Base-by-base conservation (phyloP, 2,888 invertebrate genomes). In the Leptogaster cylindrica region DNA sequence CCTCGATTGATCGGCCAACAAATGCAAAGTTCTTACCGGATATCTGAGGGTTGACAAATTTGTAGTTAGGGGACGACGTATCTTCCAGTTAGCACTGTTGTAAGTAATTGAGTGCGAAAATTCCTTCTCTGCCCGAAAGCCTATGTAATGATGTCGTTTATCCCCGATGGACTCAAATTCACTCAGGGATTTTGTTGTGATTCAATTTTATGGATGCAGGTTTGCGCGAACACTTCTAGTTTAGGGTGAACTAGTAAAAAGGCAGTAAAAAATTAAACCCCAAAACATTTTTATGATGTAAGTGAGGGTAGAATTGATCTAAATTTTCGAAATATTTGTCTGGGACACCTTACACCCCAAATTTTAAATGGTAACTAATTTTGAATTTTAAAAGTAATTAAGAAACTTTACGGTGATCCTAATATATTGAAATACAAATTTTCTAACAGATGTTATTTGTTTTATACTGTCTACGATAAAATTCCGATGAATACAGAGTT, bases 51-150 rank as follows among this genome's bases (percentile, higher is more conserved):
- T 28, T 52, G 52, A 28, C 52, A 52, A 18, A 31, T 52, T 52
- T 33, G 12, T 18, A 16, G 31, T 27, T 10, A 52, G 31, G 31
- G 52, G 52, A 52, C 31, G 18, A 1, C 52, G 18, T 20, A 52
- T 75, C 77, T 76, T 76, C 75, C 73, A 75, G 75, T 75, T 75
- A 75, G 73, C 75, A 73, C 75, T 78, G 79, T 79, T 79, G 77
- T 79, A 78, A 79, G 79, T 79, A 79, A 79, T 79, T 79, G 79
- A 79, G 79, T 79, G 79, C 80, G 78, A 79, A 79, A 79, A 78
- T 78, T 75, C 73, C 77, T 73, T 76, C 76, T 75, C 76, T 33
- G 52, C 10, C 20, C 33, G 33, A 52, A 33, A 31, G 52, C 52
- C 18, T 10, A 12, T 8, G 18, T 33, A 52, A 52, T 52, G 52